Percentiles rank a stretch among this genome's conserved stretches.
phyloP scores from a whole-genome alignment of 2,113 vertebrate genomes.

The Paraplagusia blochii region DNA sequence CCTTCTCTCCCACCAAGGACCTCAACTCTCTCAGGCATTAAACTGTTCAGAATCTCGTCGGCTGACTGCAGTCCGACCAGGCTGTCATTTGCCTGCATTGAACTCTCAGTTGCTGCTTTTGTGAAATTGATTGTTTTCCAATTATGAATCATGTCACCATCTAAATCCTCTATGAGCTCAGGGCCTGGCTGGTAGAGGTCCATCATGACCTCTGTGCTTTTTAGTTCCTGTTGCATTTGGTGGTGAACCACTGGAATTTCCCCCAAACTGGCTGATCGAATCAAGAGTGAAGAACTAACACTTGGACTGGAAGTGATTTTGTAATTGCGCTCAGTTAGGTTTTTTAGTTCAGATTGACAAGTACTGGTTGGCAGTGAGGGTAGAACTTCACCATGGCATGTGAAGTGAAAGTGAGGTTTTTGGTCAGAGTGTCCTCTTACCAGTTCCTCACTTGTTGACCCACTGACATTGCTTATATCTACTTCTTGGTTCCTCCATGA shows the following conservation, averaged over 20 bases:
- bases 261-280: slow-evolving; percentile 74
- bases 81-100: slow-evolving; percentile 4
- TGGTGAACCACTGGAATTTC: slow-evolving; percentile 61
- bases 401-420: slow-evolving; percentile 71
- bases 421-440: slow-evolving; percentile 14
- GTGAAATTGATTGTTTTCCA: slow-evolving; percentile 51
- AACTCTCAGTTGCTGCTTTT: slow-evolving; percentile 5
- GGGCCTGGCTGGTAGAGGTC: slow-evolving; percentile 60
- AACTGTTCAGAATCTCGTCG: slow-evolving; percentile 65
- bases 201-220: slow-evolving; percentile 67
- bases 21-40: slow-evolving; percentile 53
- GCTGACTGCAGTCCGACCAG: slow-evolving; percentile 60
- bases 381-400: slow-evolving; percentile 58
- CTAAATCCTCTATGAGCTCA: slow-evolving; percentile 34
- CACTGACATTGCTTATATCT: slow-evolving; percentile 59
- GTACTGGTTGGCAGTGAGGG: slow-evolving; percentile 17
- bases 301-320: slow-evolving; percentile 43
- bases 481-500: slow-evolving; percentile 55
- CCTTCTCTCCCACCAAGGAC: slow-evolving; percentile 33
- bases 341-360: slow-evolving; percentile 33
- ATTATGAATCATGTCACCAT: slow-evolving; percentile 67
- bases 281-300: slow-evolving; percentile 57
- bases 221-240: slow-evolving; percentile 52
- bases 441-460: slow-evolving; percentile 63
- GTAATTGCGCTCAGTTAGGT: slow-evolving; percentile 37